Base-by-base conservation (phyloP, 2,797 vertebrate species). In the Pempheris klunzingeri region DNA sequence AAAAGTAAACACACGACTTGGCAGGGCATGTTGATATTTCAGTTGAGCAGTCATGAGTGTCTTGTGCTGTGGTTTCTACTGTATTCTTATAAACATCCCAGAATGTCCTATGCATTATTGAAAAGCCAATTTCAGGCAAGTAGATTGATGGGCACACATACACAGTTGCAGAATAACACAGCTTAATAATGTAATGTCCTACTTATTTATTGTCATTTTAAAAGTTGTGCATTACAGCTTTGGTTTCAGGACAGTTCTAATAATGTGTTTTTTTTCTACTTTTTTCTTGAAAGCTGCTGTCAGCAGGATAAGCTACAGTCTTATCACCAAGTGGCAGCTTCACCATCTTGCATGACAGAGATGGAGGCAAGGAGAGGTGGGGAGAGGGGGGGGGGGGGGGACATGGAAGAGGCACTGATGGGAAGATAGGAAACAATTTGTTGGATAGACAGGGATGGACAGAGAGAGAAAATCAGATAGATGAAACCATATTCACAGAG, bases 341-440 rank as follows among this genome's bases (percentile, higher is more conserved):
- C 39, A 2, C 39, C 47, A 61, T 77, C 74, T n/a, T 80, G 73
- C 53, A 68, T 55, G 67, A 74, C 77, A 34, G 57, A 15, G 20
- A 73, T 38, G 60, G 67, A 78, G 46, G 55, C 26, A 30, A 22
- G 28, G 26, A 24, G 39, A 63, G 66, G 53, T 28, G 46, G 72
- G 20, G 24, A 32, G 47, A 14, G 2, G 39, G 24, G 57, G 53
- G 3, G n/a, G 7, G 20, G 12, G 24, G 15, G 22, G 8, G 20
- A 18, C 28, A 43, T 61, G 52, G 71, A 44, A 0, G 47, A 62
- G 22, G 60, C 50, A 49, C 47, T 5, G 59, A 84, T 78, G 61
- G 78, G 68, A 64, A 41, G 78, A 77, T 74, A 63, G 54, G 57
- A 75, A 10, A 55, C 70, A 63, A 77, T 87, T 84, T 82, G 58